phyloP scores from a whole-genome alignment of 30 jellyfish, hydroid and myxozoan species.

The Pseudorhiza aurosa region DNA sequence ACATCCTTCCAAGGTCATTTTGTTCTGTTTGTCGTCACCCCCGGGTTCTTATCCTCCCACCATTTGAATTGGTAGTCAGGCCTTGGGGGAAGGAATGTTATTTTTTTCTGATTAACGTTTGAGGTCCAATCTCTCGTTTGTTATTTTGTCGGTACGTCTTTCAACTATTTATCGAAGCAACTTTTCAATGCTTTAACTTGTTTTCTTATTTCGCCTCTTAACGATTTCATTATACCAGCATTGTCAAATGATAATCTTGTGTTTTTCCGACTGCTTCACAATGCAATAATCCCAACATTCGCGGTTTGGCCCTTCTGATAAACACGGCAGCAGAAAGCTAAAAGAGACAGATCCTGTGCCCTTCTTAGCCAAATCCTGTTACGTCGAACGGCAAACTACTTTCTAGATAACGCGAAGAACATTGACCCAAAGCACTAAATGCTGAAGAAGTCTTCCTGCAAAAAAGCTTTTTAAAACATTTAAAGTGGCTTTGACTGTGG shows the following conservation, averaged over 20 bases:
- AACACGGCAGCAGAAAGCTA: slow-evolving; percentile 4
- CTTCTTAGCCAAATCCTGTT: neutral
- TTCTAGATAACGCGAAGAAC: no score
- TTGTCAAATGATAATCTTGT: neutral
- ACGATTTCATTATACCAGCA: neutral
- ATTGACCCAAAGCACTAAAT: no score
- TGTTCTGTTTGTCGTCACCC: neutral
- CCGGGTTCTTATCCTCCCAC: neutral
- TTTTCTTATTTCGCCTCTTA: neutral
- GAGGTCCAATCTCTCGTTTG: neutral
- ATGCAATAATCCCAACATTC: neutral
- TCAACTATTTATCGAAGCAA: neutral
- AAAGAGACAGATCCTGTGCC: neutral
- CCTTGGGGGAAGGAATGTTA: slow-evolving; percentile 5
- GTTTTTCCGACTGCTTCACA: slow-evolving; percentile 18
- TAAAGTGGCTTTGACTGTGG: no score
- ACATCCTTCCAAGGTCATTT: no score
- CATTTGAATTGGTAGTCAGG: slow-evolving; percentile 1
- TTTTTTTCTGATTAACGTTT: neutral
- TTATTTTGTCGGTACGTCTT: neutral
- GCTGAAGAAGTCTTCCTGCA: no score
- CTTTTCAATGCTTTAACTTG: neutral
- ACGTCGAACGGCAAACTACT: neutral
- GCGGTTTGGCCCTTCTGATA: slow-evolving; percentile 13
- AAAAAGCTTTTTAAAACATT: no score